Conservation (phyloP, 2,113 vertebrate genomes). For the human (Homo sapiens) region GRCh38 chr2:6364001-6364500, state of each 20-base stretch:
- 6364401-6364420: background rate
- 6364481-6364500: background rate
- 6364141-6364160: conserved; percentile 67
- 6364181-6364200: conserved; percentile 63
- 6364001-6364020: conserved; percentile 42
- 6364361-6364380: background rate
- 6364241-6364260: background rate
- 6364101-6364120: conserved; percentile 72
- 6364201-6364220: conserved; percentile 68
- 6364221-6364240: conserved; percentile 56
- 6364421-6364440: background rate
- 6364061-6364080: conserved; percentile 63
- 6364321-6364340: background rate
- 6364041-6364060: conserved; percentile 64
- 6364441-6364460: background rate
- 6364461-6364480: background rate
- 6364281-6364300: background rate
- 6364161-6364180: conserved; percentile 72
- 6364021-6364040: conserved; percentile 66
- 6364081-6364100: conserved; percentile 74
- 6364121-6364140: conserved; percentile 71
- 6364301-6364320: background rate
- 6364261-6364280: background rate
- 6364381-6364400: background rate
- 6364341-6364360: background rate